Conservation (phyloP, 2,888 invertebrate genomes). For the Pyrocoelia pectoralis region DNA sequence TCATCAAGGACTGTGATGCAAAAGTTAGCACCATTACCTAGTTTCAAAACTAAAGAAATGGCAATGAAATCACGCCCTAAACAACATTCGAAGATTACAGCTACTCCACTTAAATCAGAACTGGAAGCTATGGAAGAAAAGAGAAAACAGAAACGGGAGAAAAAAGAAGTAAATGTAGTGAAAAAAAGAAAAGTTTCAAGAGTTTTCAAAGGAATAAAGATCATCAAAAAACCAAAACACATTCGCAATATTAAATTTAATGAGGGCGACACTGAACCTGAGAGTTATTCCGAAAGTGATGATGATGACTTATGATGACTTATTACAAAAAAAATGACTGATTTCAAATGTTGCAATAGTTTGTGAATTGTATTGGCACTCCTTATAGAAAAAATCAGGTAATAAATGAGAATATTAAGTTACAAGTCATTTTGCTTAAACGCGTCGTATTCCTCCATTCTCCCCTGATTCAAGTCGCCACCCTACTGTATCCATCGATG, state of each 20-base stretch:
- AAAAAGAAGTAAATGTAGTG: too few relatives aligned
- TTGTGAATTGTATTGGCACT: constrained; percentile 1
- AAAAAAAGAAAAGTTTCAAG: background rate
- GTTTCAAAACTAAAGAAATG: background rate
- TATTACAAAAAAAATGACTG: background rate
- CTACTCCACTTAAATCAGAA: too few relatives aligned
- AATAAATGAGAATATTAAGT: background rate
- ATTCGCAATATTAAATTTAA: constrained; percentile 4
- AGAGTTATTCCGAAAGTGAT: background rate
- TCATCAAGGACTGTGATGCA: too few relatives aligned
- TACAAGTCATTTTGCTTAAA: constrained; percentile 3
- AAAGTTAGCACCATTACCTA: too few relatives aligned
- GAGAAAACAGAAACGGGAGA: too few relatives aligned
- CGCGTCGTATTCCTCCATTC: background rate
- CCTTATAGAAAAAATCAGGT: too few relatives aligned
- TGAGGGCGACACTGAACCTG: background rate
- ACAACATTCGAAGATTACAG: background rate
- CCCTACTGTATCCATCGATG: too few relatives aligned
- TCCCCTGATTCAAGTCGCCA: too few relatives aligned
- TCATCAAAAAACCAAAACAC: background rate
- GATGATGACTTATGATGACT: constrained; percentile 2
- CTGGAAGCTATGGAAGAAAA: too few relatives aligned
- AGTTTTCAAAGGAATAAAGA: background rate
- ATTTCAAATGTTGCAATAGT: constrained; percentile 6
- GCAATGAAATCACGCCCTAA: background rate